Conservation (phyloP, 2,888 invertebrate genomes). For the Cerceris rybyensis region DNA sequence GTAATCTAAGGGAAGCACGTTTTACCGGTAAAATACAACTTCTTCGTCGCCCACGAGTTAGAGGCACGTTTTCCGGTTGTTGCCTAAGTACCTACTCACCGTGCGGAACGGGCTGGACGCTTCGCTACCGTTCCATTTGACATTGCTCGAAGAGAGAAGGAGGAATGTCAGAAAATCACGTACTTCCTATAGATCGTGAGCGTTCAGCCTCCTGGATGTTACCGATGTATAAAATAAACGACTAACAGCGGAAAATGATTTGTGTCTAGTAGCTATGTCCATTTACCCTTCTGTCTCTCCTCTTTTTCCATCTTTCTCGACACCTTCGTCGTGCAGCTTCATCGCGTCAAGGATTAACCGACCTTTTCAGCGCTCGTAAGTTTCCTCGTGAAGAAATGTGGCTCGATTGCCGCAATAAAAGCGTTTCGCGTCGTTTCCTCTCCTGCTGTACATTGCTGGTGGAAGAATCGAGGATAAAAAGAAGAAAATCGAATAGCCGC, state of each 20-base stretch:
- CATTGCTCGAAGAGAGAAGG: conserved; percentile 21
- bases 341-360: conserved; percentile 34
- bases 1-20: no score
- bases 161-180: conserved; percentile 43
- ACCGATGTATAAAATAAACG: conserved; percentile 34
- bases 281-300: not conserved
- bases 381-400: conserved; percentile 56
- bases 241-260: conserved; percentile 63
- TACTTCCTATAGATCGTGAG: conserved; percentile 14
- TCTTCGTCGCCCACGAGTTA: conserved; percentile 27
- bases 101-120: conserved; percentile 51
- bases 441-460: conserved; percentile 5
- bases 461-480: conserved; percentile 18
- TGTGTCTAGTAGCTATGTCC: conserved; percentile 27
- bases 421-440: conserved; percentile 61
- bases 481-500: conserved; percentile 53
- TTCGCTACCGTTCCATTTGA: conserved; percentile 38
- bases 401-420: conserved; percentile 64
- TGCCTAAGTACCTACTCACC: conserved; percentile 35
- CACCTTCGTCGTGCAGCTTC: conserved; percentile 27
- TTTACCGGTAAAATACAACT: conserved; percentile 5
- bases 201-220: conserved; percentile 11
- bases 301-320: not conserved
- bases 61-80: conserved; percentile 41
- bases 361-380: conserved; percentile 38